Conservation (phyloP, 2,113 vertebrate genomes). For the Butorides virescens region DNA sequence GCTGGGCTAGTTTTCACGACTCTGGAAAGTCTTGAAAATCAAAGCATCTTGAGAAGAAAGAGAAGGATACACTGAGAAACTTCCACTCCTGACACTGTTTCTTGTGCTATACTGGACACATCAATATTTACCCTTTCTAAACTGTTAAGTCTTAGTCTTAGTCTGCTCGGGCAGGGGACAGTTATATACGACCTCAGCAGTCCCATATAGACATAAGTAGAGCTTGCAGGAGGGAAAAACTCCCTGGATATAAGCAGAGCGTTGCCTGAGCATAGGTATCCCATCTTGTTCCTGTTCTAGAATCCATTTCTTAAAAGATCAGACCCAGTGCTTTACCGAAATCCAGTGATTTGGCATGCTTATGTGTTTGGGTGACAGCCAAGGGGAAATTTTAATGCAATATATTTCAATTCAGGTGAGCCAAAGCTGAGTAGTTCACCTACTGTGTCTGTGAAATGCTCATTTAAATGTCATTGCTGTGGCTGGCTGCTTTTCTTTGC, state of each 20-base stretch:
- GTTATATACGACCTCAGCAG: neutral
- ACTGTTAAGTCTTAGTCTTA: neutral
- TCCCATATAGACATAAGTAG: rapidly evolving
- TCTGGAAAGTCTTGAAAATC: neutral
- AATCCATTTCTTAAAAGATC: neutral
- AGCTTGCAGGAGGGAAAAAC: neutral
- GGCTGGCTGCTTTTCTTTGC: neutral
- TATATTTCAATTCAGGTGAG: neutral
- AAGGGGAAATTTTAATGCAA: neutral
- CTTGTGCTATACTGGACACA: neutral
- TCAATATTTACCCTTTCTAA: neutral
- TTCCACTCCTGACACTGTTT: neutral
- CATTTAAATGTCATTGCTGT: neutral
- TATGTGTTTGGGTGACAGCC: neutral
- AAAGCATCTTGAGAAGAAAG: neutral
- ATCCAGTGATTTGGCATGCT: neutral
- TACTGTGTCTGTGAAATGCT: neutral
- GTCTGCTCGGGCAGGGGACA: neutral
- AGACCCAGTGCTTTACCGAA: neutral
- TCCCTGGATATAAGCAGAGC: neutral
- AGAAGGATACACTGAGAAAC: neutral
- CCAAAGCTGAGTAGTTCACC: neutral
- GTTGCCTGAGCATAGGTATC: neutral
- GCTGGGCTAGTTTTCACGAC: neutral
- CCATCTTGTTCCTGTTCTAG: neutral